Conservation (phyloP, 2,888 invertebrate genomes). For the Macropis europaea region DNA sequence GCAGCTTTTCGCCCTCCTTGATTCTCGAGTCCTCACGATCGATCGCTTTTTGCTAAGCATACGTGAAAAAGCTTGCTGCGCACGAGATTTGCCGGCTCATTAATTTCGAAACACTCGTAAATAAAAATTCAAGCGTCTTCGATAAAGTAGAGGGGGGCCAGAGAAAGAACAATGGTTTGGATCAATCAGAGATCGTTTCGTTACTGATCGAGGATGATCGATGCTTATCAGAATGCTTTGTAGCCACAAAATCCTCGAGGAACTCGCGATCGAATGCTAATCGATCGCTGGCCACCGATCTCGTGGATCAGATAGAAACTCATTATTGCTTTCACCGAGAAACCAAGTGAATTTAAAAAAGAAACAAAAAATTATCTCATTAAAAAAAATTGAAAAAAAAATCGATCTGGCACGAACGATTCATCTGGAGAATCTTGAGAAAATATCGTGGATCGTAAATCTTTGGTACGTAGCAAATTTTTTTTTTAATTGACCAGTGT, state of each 20-base stretch:
- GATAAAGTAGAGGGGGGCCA: neutral
- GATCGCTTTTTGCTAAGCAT: neutral
- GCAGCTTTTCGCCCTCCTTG: neutral
- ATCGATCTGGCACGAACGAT: neutral
- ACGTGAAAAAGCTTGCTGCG: neutral
- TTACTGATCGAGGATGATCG: neutral
- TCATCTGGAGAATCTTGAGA: neutral
- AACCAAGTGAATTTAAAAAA: too few relatives aligned
- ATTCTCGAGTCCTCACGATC: neutral
- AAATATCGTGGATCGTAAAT: neutral
- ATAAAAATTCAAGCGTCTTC: neutral
- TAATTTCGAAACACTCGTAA: too few relatives aligned
- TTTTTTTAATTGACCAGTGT: neutral
- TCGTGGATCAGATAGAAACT: neutral
- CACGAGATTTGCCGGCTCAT: neutral
- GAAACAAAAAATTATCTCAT: too few relatives aligned
- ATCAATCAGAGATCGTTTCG: neutral
- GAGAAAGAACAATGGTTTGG: neutral
- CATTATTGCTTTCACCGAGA: neutral
- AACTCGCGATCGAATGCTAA: neutral
- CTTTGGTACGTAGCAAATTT: constrained; percentile 4
- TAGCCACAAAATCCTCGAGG: neutral
- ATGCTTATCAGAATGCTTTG: neutral
- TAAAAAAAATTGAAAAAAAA: neutral
- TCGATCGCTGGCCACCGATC: neutral